Percentiles rank a stretch among this genome's conserved stretches.
phyloP scores from a whole-genome alignment of 2,888 invertebrate species.

The Morinoia aosen region DNA sequence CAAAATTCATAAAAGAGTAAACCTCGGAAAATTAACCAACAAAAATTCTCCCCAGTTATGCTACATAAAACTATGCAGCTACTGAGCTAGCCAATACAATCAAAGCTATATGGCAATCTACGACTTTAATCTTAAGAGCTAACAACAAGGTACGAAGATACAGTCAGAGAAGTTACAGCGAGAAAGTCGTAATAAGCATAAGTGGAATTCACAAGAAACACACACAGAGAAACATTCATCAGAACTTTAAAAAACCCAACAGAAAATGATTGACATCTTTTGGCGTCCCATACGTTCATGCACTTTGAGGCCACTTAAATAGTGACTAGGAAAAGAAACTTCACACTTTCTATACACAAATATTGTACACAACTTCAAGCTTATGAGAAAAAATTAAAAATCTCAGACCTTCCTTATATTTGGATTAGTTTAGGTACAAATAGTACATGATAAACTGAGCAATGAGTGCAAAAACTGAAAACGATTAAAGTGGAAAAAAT shows the following conservation, averaged over 20 bases:
- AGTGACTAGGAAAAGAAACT: background rate
- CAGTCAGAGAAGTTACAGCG: background rate
- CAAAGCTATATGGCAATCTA: background rate
- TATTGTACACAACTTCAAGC: background rate
- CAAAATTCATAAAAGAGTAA: background rate
- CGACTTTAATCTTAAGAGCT: conserved; percentile 3
- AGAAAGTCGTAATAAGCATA: background rate
- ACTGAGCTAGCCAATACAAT: background rate
- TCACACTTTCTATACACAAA: background rate
- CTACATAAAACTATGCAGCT: background rate
- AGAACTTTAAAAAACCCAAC: background rate
- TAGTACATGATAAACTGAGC: background rate
- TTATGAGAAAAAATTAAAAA: background rate
- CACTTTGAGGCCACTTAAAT: background rate
- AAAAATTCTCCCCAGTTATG: background rate
- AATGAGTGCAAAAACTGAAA: background rate
- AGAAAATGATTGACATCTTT: background rate
- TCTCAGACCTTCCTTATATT: background rate
- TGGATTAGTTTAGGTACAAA: background rate
- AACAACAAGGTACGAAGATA: background rate
- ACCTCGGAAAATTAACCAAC: background rate
- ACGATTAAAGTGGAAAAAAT: background rate
- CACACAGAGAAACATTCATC: background rate
- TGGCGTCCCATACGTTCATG: background rate
- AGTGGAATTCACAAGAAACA: background rate